A percentile compares a stretch with the other conserved stretches of the same genome.
phyloP scores from a whole-genome alignment of 1,140 invertebrate species.

The Procambarus virginalis region DNA sequence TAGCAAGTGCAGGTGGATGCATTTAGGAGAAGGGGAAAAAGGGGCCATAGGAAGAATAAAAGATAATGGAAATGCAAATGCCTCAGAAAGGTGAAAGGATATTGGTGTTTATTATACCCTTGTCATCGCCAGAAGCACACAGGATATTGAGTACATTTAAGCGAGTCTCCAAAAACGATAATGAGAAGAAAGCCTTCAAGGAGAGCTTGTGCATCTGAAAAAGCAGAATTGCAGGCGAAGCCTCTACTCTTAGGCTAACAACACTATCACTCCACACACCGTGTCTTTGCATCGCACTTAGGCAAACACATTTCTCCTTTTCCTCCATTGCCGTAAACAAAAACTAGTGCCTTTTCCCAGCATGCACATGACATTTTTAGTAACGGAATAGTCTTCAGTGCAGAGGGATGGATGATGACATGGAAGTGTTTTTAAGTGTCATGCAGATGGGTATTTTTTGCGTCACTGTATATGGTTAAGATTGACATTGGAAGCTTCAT shows the following conservation, averaged over 20 bases:
- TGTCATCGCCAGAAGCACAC: too few relatives aligned
- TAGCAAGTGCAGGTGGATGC: too few relatives aligned
- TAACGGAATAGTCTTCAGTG: not conserved
- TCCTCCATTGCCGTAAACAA: not conserved
- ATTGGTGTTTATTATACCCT: too few relatives aligned
- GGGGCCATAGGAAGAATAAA: too few relatives aligned
- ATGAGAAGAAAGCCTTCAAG: not conserved
- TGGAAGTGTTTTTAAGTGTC: not conserved
- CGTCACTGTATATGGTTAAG: not conserved
- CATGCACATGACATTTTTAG: not conserved
- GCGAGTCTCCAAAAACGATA: not conserved
- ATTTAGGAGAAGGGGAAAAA: too few relatives aligned
- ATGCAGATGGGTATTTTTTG: not conserved
- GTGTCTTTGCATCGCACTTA: not conserved
- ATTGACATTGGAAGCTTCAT: not conserved
- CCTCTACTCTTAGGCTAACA: not conserved
- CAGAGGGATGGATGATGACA: not conserved
- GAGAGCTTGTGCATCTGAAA: not conserved
- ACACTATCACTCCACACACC: not conserved
- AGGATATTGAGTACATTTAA: not conserved
- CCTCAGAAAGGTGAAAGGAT: too few relatives aligned
- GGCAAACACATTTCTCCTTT: not conserved
- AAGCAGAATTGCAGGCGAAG: not conserved
- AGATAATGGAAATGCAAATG: too few relatives aligned
- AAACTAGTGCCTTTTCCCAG: not conserved